Conservation (phyloP, 2,113 vertebrate genomes). For the Calidris pugnax region DNA sequence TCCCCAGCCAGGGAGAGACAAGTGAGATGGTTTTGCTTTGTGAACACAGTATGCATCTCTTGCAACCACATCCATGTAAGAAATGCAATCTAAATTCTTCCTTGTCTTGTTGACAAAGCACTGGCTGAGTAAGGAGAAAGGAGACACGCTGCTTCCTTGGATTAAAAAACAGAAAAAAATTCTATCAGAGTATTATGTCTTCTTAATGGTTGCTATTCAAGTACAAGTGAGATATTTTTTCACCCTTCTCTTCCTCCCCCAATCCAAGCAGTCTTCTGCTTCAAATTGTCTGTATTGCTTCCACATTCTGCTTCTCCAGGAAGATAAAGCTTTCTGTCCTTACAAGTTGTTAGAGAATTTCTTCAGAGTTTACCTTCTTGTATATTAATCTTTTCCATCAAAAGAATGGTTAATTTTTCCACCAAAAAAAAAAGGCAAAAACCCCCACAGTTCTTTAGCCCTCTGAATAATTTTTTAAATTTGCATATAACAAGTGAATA, state of each 20-base stretch:
- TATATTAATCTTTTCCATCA: neutral
- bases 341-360: neutral
- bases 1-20: neutral
- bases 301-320: neutral
- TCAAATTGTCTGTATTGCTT: neutral
- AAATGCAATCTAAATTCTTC: neutral
- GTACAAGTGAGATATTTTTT: neutral
- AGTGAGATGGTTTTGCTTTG: neutral
- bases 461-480: neutral
- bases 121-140: neutral
- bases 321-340: neutral
- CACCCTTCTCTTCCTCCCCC: neutral
- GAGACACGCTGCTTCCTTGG: neutral
- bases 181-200: neutral
- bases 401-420: neutral
- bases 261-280: neutral
- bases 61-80: neutral
- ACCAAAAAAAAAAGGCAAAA: neutral
- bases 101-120: neutral
- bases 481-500: neutral
- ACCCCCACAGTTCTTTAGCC: neutral
- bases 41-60: neutral
- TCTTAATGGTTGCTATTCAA: neutral
- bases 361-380: neutral
- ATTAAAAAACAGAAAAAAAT: neutral